Evolutionary conservation across 2,113 vertebrate genomes (phyloP).

Genomic region (Bungarus multicinctus): DNA sequence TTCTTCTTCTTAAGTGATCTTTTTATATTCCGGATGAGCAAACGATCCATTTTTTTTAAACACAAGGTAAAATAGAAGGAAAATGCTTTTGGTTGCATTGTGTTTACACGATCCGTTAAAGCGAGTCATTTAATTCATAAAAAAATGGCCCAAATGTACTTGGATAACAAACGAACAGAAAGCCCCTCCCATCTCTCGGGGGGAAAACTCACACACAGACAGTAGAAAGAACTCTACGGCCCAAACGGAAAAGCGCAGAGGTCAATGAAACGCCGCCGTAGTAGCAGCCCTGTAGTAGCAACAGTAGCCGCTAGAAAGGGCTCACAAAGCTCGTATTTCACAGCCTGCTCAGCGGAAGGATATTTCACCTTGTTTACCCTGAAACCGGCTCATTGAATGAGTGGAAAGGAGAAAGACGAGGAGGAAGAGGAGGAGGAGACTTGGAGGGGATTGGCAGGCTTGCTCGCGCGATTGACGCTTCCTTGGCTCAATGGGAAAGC

Average conservation of each 20-base stretch:
- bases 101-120: not conserved
- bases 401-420: slow-evolving; percentile 37
- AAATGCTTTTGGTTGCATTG: not conserved
- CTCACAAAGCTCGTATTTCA: not conserved
- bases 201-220: not conserved
- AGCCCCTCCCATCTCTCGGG: not conserved
- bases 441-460: not conserved
- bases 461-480: not conserved
- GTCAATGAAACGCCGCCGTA: not conserved
- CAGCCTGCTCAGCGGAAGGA: slow-evolving; percentile 20
- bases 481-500: not conserved
- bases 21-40: not conserved
- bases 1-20: not conserved
- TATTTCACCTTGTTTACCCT: slow-evolving; percentile 56
- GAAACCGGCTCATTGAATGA: not conserved
- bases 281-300: not conserved
- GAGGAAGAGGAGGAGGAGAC: not conserved
- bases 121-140: not conserved
- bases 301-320: not conserved
- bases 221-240: not conserved
- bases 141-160: not conserved
- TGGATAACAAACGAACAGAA: not conserved
- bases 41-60: not conserved
- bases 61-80: not conserved
- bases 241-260: not conserved